phyloP scores from a whole-genome alignment of 2,888 invertebrate genomes.

The Tipula helvola region DNA sequence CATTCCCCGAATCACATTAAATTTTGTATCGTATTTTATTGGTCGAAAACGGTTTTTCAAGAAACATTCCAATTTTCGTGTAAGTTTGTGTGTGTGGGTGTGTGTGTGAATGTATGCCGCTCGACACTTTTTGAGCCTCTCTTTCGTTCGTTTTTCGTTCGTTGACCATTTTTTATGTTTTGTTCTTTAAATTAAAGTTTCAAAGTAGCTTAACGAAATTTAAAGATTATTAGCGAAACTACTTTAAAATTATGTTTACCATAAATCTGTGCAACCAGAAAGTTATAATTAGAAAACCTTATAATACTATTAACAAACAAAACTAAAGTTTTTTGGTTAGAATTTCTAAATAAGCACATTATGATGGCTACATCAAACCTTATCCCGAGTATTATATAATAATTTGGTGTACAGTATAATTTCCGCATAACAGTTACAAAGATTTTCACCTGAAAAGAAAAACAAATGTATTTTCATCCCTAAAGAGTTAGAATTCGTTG shows the following conservation, averaged over 20 bases:
- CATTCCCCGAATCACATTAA: too few species aligned
- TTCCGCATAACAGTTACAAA: background rate
- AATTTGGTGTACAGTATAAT: background rate
- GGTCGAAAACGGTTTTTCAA: too few species aligned
- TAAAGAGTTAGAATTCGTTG: background rate
- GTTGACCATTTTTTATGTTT: too few species aligned
- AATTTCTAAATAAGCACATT: background rate
- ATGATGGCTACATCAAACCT: background rate
- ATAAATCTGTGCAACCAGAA: background rate
- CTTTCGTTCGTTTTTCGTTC: too few species aligned
- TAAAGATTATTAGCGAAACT: too few species aligned
- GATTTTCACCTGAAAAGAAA: background rate
- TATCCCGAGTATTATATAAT: background rate
- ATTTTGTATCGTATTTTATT: too few species aligned
- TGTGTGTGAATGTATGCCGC: too few species aligned
- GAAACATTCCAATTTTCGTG: too few species aligned
- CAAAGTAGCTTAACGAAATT: too few species aligned
- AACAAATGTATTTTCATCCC: background rate
- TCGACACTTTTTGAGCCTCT: too few species aligned
- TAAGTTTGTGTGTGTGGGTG: too few species aligned
- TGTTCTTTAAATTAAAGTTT: too few species aligned
- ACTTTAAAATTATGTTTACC: background rate
- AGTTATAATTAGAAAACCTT: background rate
- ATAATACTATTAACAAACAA: background rate
- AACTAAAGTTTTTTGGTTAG: background rate